Conservation (phyloP, 2,888 invertebrate species). For the Pseudococcus jackbeardsleyi region DNA sequence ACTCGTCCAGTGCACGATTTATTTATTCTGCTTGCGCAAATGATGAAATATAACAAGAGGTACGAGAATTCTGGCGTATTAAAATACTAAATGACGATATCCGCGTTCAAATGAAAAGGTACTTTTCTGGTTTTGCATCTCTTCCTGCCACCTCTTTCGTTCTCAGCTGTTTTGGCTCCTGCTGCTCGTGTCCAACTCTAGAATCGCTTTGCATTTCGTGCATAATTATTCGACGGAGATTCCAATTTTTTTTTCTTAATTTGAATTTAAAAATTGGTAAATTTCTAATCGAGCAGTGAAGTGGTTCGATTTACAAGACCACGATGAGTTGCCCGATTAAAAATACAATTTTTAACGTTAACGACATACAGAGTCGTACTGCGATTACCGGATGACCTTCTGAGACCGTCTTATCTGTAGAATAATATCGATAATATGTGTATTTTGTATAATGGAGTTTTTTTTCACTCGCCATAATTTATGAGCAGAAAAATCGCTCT, state of each 20-base stretch:
- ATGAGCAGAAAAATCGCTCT: not conserved
- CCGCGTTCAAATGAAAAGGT: not conserved
- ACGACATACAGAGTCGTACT: not conserved
- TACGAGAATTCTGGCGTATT: not conserved
- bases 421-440: not conserved
- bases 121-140: not conserved
- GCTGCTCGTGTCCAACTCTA: not conserved
- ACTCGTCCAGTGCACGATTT: not conserved
- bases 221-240: not conserved
- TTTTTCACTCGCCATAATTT: not conserved
- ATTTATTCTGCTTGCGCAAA: not conserved
- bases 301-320: not conserved
- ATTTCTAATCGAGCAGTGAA: not conserved
- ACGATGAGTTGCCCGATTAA: not conserved
- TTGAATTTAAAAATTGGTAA: not conserved
- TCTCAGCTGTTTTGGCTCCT: not conserved
- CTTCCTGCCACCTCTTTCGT: not conserved
- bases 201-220: not conserved
- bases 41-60: not conserved
- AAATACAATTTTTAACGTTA: not conserved
- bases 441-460: not conserved
- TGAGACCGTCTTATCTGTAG: not conserved
- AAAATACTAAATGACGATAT: not conserved
- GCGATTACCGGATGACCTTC: not conserved
- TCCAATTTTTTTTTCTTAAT: too few relatives aligned